Evolutionary conservation across 2,113 vertebrate species (phyloP).

Genomic region (Oncorhynchus keta): DNA sequence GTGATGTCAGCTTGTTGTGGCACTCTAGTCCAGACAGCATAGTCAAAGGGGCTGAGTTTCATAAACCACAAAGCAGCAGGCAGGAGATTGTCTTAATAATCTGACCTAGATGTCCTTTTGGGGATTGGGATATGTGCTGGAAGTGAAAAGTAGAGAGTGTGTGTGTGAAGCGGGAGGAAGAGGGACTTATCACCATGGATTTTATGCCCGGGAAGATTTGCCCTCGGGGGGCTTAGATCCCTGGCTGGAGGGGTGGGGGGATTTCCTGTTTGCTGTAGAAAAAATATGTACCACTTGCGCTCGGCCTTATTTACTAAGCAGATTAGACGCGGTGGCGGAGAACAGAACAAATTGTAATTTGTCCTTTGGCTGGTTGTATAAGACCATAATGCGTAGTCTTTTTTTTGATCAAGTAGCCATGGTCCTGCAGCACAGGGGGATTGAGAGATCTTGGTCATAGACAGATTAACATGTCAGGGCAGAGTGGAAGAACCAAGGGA

Average conservation of each 20-base stretch:
- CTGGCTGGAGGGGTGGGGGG: conserved; percentile 61
- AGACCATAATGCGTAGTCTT: conserved; percentile 66
- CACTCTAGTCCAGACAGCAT: background rate
- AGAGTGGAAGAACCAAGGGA: conserved; percentile 19
- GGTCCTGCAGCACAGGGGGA: conserved; percentile 60
- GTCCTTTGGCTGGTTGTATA: conserved; percentile 69
- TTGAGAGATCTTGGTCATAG: conserved; percentile 48
- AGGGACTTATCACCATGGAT: conserved; percentile 74
- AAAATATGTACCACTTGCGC: conserved; percentile 74
- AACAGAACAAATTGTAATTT: conserved; percentile 78
- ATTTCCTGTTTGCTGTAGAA: conserved; percentile 42
- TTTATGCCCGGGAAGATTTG: conserved; percentile 76
- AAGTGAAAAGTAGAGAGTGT: conserved; percentile 62
- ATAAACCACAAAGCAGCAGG: conserved; percentile 6
- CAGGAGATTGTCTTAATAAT: conserved; percentile 64
- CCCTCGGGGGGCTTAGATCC: conserved; percentile 69
- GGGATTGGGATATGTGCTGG: conserved; percentile 75
- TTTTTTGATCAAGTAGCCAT: conserved; percentile 20
- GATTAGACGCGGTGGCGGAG: conserved; percentile 79
- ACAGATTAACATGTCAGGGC: conserved; percentile 66
- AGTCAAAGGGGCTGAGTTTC: background rate
- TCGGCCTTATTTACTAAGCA: conserved; percentile 80
- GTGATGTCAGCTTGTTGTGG: conserved; percentile 54
- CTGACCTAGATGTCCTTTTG: conserved; percentile 88
- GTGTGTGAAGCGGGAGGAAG: background rate